Percentiles rank a stretch among this genome's conserved stretches.
These are phyloP conservation scores for Myiozetetes cayanensis DNA, from an alignment of 2,113 vertebrate genomes.

Conservation along the genomic window DNA sequence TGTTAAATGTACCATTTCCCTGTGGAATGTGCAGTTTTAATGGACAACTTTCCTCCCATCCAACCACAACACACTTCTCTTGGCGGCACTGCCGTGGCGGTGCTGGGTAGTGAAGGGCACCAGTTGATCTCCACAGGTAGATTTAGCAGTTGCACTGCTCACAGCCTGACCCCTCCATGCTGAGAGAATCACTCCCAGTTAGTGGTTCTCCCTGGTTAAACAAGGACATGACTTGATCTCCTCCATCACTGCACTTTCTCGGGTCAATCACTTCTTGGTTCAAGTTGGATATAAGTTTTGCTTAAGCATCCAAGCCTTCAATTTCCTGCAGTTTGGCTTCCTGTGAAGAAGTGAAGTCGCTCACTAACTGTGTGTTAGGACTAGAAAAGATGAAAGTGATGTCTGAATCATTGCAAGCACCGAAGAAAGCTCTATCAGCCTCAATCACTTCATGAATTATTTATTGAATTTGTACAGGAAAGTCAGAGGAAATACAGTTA, in stretches of 20 bases:
- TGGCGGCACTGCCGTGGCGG: fast-evolving
- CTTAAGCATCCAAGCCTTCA: neutral
- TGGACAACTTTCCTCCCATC: neutral
- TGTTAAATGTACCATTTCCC: neutral
- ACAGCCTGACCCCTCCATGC: neutral
- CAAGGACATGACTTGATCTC: neutral
- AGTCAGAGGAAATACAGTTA: neutral
- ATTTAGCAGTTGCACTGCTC: neutral
- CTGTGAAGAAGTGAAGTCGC: neutral
- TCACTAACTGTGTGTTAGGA: neutral
- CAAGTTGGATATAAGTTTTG: neutral
- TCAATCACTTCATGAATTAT: neutral
- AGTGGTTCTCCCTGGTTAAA: fast-evolving
- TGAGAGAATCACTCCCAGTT: neutral
- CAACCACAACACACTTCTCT: fast-evolving
- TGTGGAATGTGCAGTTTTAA: neutral
- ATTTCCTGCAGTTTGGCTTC: neutral
- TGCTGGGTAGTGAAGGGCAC: fast-evolving
- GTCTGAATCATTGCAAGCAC: neutral
- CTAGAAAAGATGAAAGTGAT: neutral
- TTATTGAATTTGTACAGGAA: neutral
- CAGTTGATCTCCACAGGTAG: neutral
- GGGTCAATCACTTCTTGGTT: neutral
- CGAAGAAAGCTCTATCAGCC: neutral
- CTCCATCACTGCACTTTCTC: neutral